Conservation (phyloP, 1,140 invertebrate species). For the Lucilia cuprina region DNA sequence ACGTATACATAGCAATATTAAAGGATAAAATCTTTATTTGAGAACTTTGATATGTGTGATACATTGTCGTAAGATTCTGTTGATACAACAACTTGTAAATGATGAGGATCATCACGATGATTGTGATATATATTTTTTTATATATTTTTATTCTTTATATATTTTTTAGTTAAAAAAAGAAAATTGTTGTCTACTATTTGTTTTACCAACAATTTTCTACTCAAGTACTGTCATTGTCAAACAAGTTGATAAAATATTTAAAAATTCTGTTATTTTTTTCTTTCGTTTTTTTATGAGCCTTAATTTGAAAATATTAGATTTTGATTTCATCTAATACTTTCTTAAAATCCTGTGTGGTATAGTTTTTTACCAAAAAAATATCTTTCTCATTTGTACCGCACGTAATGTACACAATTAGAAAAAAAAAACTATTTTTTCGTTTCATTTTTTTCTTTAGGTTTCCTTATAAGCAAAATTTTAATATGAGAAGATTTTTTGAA, state of each 20-base stretch:
- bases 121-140: background rate
- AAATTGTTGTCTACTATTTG: background rate
- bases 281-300: background rate
- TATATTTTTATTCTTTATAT: background rate
- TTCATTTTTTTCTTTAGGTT: background rate
- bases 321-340: background rate
- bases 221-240: background rate
- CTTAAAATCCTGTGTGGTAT: background rate
- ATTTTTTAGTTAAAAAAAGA: background rate
- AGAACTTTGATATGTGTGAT: background rate
- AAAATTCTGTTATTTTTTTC: background rate
- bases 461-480: background rate
- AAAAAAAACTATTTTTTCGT: background rate
- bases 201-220: background rate
- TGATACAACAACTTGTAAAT: background rate
- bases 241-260: background rate
- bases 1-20: background rate
- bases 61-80: background rate
- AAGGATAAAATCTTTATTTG: conserved; percentile 3
- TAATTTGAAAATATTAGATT: background rate
- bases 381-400: background rate
- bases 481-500: background rate
- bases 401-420: background rate
- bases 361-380: background rate
- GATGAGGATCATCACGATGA: background rate